Base-by-base conservation (phyloP, 2,113 vertebrate genomes). In the Dicrurus megarhynchus region DNA sequence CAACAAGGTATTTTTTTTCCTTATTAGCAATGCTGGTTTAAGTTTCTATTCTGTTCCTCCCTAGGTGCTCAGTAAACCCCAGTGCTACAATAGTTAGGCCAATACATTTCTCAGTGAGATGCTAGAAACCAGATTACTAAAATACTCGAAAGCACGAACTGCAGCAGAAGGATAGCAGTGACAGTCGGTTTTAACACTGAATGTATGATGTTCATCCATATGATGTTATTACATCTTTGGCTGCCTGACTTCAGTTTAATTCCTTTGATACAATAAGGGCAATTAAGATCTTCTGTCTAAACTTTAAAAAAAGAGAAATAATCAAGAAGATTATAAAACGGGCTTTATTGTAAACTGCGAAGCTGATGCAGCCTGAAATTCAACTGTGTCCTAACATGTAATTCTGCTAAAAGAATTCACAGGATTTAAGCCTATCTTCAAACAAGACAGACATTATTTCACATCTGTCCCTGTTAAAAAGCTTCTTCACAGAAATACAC, bases 161-260 rank as follows among this genome's bases (percentile, higher is more conserved):
- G 22, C 24, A 85, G 53, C 10, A 1, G 7, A 75, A 75, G 9
- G 10, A 18, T 13, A 16, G n/a, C 55, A 64, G 13, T 4, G 11
- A 39, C 16, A 75, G 46, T 1, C 0, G 0, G 3, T 33, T 89
- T 63, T 59, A 82, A n/a, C 14, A 42, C 0, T n/a, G 27, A 50
- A 61, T 6, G 0, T 6, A 56, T 5, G 20, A 55, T 69, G 21
- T 55, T 73, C 46, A 70, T 13, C 7, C 1, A 0, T 7, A 42
- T 13, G 7, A 63, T 42, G 46, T 88, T 27, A 44, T 1, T 20
- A 18, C 7, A 50, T 13, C 8, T 76, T 69, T 68, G 30, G 14
- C 27, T 49, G 24, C 13, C 53, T 46, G 21, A 64, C 35, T 68
- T 70, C 13, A 74, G 19, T 59, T 57, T 74, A 85, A 24, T 2